A percentile compares a stretch with the other conserved stretches of the same genome.
Evolutionary conservation across 2,113 vertebrate genomes (phyloP).

Genomic region (Spheniscus mendiculus): DNA sequence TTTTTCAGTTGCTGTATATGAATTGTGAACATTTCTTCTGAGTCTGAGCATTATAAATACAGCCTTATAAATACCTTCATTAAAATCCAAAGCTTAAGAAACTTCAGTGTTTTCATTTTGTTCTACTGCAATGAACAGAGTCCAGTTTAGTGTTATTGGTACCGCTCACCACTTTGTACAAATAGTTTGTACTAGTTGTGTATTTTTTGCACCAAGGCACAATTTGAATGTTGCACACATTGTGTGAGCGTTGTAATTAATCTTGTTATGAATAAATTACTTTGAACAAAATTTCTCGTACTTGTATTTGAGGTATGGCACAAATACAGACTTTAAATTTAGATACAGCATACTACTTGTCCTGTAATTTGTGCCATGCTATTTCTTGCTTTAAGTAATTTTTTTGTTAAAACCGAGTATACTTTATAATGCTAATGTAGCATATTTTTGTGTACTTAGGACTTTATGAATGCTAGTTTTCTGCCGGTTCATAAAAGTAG

Average conservation of each 20-base stretch:
- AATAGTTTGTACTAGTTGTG: background rate
- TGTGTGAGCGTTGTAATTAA: background rate
- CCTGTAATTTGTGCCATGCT: background rate
- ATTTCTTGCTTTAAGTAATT: background rate
- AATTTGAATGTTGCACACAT: background rate
- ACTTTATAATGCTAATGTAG: background rate
- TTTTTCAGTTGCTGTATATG: background rate
- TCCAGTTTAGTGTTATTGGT: background rate
- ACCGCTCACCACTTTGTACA: background rate
- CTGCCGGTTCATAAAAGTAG: background rate
- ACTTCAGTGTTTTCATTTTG: background rate
- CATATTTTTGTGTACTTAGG: background rate
- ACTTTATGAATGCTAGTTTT: background rate
- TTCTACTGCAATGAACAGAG: background rate
- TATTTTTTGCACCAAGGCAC: background rate
- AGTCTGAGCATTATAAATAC: background rate
- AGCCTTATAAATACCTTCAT: background rate
- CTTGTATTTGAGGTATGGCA: background rate
- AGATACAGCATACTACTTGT: background rate
- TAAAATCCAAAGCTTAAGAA: background rate
- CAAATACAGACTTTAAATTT: background rate
- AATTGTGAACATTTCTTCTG: background rate
- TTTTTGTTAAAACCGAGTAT: background rate
- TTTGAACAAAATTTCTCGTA: background rate
- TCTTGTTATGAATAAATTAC: background rate